Evolutionary conservation across 23 tunicate species (phyloP), one percentile per base, ranked within the genome.

Genomic region (Halocynthia roretzi): DNA sequence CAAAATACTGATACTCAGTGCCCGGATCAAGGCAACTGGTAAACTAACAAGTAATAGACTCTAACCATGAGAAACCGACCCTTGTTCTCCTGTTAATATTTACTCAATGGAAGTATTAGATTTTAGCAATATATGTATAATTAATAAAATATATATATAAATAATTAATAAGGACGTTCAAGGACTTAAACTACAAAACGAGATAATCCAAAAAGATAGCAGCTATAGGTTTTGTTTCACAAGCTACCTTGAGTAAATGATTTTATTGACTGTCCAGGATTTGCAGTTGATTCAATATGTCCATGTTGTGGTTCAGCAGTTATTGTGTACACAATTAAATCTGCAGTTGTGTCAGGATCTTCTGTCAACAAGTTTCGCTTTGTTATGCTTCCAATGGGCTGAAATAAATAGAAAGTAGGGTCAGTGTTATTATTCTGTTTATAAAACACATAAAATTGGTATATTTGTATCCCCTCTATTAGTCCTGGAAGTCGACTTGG

Each of bases 291-390:
- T 82, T 92, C 93, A 15, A 96, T 73, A 51, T 90, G 82, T 20
- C 99, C 99, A 54, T 81, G 86, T 77, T 86, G 61, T 50, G 96
- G 92, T 1, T 75, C 80, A 60, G 92, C 82, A 50, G 96, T 96
- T 56, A 96, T 61, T 0, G 84, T 79, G 77, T 96, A 96, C 10
- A 77, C 80, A 50, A 96, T 82, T 20, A 52, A 62, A n/a, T 89
- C 84, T 22, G 96, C 80, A 12, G 64, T 75, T 6, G 99, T 96
- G 71, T 96, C 99, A 0, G 96, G 96, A 55, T 96, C 99, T 60
- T 85, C 96, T 9, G 99, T 96, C 15, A 85, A 73, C 55, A 96
- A 66, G 10, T 68, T 48, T 14, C 53, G 64, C 50, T 83, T 85
- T 14, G 90, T 71, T 31, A 96, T 96, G 56, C 22, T 31, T 40